Percentiles rank a stretch among this genome's conserved stretches.
These are phyloP conservation scores for Bos indicus DNA, from an alignment of 2,113 vertebrate species.

Conservation along the genomic window DNA sequence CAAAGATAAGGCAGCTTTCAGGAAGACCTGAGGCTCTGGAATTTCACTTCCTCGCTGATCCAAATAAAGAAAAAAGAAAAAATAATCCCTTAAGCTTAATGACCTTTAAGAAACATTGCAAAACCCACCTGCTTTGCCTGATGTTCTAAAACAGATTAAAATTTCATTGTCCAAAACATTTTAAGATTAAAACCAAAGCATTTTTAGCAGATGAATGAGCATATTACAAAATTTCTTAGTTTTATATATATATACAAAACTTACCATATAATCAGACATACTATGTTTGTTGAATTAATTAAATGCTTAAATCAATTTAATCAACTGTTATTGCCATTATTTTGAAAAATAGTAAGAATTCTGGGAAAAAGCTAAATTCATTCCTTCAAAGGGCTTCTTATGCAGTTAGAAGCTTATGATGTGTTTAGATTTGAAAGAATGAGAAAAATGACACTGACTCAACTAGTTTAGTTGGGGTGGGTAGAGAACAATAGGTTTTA, in stretches of 20 bases:
- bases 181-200: not conserved
- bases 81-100: not conserved
- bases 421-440: not conserved
- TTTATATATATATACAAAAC: not conserved
- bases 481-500: not conserved
- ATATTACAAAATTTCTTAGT: not conserved
- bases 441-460: not conserved
- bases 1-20: constrained; percentile 54
- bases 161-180: not conserved
- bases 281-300: not conserved
- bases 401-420: not conserved
- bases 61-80: not conserved
- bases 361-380: not conserved
- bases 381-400: not conserved
- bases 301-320: not conserved
- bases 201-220: not conserved
- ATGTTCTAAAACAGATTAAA: constrained; percentile 30
- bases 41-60: constrained; percentile 53
- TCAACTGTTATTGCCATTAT: not conserved
- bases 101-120: constrained; percentile 47
- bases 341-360: not conserved
- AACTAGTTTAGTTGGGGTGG: not conserved
- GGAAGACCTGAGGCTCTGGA: constrained; percentile 52
- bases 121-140: constrained; percentile 32
- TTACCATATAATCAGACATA: not conserved